Evolutionary conservation across 2,797 vertebrate species (phyloP).

Genomic region (Atherinosoma microstoma): DNA sequence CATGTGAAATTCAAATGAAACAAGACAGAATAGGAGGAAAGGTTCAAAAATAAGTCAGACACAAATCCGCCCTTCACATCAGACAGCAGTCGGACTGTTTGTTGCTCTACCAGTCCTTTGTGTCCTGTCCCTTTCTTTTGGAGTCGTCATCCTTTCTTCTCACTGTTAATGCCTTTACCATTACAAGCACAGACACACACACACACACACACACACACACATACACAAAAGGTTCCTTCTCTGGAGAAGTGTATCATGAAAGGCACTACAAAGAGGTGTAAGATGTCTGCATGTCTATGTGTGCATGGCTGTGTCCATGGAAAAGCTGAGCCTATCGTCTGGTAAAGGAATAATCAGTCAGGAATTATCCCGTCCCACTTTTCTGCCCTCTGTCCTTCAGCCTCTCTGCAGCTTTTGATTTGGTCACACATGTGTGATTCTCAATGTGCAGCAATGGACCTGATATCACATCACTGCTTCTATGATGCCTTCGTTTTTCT

Average conservation of each 20-base stretch:
- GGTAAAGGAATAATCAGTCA: slow-evolving; percentile 75
- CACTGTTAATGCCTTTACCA: slow-evolving; percentile 71
- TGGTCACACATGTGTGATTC: slow-evolving; percentile 51
- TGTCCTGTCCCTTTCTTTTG: slow-evolving; percentile 34
- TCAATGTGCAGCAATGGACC: slow-evolving; percentile 26
- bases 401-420: slow-evolving; percentile 49
- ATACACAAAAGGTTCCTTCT: slow-evolving; percentile 12
- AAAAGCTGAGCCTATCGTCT: slow-evolving; percentile 79
- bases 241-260: slow-evolving; percentile 44
- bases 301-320: slow-evolving; percentile 59
- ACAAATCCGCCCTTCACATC: slow-evolving; percentile 33
- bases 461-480: slow-evolving; percentile 24
- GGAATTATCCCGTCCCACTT: slow-evolving; percentile 48
- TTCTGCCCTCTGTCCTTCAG: slow-evolving; percentile 52
- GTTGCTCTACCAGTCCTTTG: slow-evolving; percentile 38
- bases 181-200: slow-evolving; percentile 26
- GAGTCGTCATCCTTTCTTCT: slow-evolving; percentile 45
- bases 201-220: slow-evolving; percentile 13
- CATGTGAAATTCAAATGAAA: slow-evolving; percentile 13
- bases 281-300: slow-evolving; percentile 35
- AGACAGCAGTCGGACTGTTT: slow-evolving; percentile 47
- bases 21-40: slow-evolving; percentile 22
- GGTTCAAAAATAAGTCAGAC: slow-evolving; percentile 40
- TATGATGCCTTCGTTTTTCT: not conserved
- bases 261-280: slow-evolving; percentile 56